Percentiles rank a stretch among this genome's conserved stretches.
Conservation (phyloP, 2,888 invertebrate genomes). For the Boloria selene region DNA sequence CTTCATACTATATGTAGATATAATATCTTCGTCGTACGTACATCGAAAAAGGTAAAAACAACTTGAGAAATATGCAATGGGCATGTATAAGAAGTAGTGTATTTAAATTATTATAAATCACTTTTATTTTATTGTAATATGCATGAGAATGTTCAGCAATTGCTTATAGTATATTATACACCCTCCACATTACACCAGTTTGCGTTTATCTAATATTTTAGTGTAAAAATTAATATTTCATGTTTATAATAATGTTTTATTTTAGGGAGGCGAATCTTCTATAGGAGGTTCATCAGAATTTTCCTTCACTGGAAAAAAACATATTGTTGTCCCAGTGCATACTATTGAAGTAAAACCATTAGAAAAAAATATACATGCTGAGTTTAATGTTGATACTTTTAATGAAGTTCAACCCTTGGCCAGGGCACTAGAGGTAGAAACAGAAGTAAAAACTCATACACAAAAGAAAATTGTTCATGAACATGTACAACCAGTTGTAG, state of each 20-base stretch:
- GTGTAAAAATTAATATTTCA: background rate
- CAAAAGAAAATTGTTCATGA: conserved; percentile 32
- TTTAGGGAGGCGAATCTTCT: conserved; percentile 61
- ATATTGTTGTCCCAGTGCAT: conserved; percentile 40
- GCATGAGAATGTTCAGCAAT: conserved; percentile 25
- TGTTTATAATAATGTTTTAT: conserved; percentile 19
- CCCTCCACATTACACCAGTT: background rate
- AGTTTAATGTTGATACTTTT: conserved; percentile 47
- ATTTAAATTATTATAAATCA: conserved; percentile 7
- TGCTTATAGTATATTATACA: background rate
- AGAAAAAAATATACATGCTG: conserved; percentile 56
- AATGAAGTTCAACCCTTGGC: conserved; percentile 45
- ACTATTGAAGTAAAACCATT: conserved; percentile 54
- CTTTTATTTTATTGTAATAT: conserved; percentile 5
- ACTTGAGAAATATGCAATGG: conserved; percentile 12
- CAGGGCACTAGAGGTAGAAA: conserved; percentile 22
- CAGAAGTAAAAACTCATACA: conserved; percentile 32
- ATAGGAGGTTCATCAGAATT: conserved; percentile 56
- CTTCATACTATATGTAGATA: too few species aligned
- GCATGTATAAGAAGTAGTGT: conserved; percentile 27
- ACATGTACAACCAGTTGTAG: conserved; percentile 48
- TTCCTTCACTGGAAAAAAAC: conserved; percentile 52
- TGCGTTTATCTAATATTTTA: background rate
- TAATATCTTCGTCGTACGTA: background rate
- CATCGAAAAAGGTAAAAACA: conserved; percentile 32